Conservation (phyloP, 2,113 vertebrate species). For the Pachycephala philippinensis region DNA sequence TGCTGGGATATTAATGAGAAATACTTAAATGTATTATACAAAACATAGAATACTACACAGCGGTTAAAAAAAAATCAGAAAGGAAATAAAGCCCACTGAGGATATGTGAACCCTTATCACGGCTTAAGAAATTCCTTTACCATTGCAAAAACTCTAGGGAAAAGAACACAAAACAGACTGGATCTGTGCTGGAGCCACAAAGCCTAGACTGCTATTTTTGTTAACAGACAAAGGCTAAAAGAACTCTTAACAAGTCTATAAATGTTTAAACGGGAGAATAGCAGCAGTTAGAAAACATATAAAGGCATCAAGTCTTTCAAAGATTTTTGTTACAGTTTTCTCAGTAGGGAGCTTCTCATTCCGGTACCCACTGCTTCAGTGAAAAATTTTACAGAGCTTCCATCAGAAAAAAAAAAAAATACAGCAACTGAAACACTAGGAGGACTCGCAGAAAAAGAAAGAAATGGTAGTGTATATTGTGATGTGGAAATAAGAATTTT, state of each 20-base stretch:
- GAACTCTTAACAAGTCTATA: background rate
- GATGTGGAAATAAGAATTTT: background rate
- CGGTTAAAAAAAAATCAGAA: background rate
- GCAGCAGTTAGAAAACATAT: background rate
- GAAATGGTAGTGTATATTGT: background rate
- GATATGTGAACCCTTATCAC: background rate
- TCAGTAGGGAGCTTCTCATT: background rate
- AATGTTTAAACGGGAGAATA: background rate
- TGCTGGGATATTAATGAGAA: background rate
- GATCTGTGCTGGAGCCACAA: background rate
- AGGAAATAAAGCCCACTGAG: background rate
- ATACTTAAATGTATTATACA: background rate
- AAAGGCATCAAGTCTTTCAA: background rate
- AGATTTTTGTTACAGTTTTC: background rate
- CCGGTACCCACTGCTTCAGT: background rate
- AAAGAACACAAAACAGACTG: background rate
- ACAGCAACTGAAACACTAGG: background rate
- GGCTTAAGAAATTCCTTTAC: background rate
- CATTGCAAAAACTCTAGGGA: background rate
- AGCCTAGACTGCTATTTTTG: background rate
- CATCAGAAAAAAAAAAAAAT: background rate
- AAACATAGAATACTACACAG: background rate
- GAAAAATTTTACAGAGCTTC: background rate
- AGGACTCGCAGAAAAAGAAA: rapidly evolving
- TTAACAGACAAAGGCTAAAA: background rate